Conservation (phyloP, 2,113 vertebrate genomes). For the Erythrocebus patas region DNA sequence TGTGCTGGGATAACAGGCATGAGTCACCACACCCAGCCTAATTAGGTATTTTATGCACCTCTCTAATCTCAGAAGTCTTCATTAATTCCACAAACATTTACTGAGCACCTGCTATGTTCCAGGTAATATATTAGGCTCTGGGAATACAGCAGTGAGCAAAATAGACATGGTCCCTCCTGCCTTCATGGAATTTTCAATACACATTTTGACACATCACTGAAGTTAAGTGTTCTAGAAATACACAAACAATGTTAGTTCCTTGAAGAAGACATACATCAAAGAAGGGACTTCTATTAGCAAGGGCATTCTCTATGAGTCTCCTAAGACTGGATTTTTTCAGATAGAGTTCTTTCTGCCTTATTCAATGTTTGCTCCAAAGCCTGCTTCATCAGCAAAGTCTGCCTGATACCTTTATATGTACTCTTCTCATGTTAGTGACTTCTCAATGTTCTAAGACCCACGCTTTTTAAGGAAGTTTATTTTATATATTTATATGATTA, state of each 20-base stretch:
- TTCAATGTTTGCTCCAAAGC: not conserved
- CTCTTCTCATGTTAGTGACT: not conserved
- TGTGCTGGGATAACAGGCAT: too few species aligned
- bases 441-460: not conserved
- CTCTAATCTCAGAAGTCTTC: constrained; percentile 5
- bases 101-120: not conserved
- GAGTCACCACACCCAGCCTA: not conserved
- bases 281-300: constrained; percentile 24
- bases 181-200: constrained; percentile 6
- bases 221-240: not conserved
- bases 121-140: constrained; percentile 5
- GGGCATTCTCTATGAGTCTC: not conserved
- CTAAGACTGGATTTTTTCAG: not conserved
- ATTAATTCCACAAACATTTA: constrained; percentile 35
- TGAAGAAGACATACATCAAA: not conserved
- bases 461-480: not conserved
- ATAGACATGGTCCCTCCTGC: not conserved
- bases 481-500: constrained; percentile 34
- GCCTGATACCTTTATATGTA: not conserved
- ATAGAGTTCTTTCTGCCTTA: not conserved
- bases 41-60: constrained; percentile 14
- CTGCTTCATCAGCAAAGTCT: not conserved
- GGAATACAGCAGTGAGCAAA: not conserved
- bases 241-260: not conserved
- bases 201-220: not conserved